Evolutionary conservation across 2,888 invertebrate species (phyloP), one percentile per base, ranked within the genome.

Genomic region (Drosophila lacicola): DNA sequence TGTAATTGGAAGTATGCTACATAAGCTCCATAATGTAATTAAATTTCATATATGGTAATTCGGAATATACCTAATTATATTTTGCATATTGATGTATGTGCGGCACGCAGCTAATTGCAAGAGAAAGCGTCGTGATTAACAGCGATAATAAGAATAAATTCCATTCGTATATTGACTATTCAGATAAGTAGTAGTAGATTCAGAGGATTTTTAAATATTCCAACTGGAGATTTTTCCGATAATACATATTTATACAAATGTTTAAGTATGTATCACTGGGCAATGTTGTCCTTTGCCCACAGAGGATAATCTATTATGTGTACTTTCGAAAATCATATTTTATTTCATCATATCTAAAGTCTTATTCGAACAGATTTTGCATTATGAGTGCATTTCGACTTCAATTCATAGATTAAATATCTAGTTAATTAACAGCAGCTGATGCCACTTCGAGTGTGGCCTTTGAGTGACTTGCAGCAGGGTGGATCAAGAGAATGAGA

Each of bases 351-450:
- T 13, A 13, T 21, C 19, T 19, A 42, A 25, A 25, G 25, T 5
- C 25, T 11, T 13, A 41, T 8, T 8, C 6, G 14, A 46, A 46
- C 6, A 25, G 25, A 25, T 25, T 5, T 25, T 25, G 25, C 25
- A 25, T 25, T 25, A 6, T 25, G 13, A 17, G 6, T 6, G 36
- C 42, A 11, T 17, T 17, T 17, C 17, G 17, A 17, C 2, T 2
- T 17, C 1, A 17, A 17, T 17, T 17, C 17, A 62, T 21, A 45
- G 33, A 29, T 19, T 17, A 5, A 49, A 42, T 10, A 46, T 50
- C 11, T 21, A 54, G 49, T 74, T 62, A 61, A 51, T 74, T 61
- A 46, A 13, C 41, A 78, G 74, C 78, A 74, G 74, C 74, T 73
- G 74, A 73, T 78, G 36, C 9, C 51, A 10, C 14, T 33, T 46